Percentiles rank a stretch among this genome's conserved stretches.
Evolutionary conservation across 2,888 invertebrate genomes (phyloP).

Genomic region (Apantesis nais): DNA sequence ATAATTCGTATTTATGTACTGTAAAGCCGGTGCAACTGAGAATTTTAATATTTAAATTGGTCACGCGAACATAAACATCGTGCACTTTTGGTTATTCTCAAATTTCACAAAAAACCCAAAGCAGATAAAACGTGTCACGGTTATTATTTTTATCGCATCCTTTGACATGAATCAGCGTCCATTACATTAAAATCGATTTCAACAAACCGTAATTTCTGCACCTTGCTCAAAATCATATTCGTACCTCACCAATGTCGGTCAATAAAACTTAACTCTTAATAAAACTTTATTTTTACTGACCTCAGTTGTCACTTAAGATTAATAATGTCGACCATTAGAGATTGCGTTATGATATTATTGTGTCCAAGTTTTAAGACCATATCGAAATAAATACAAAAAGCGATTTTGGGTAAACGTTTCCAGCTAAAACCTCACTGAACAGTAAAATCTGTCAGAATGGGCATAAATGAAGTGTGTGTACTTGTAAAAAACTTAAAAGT

Average conservation of each 20-base stretch:
- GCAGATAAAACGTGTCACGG: conserved; percentile 42
- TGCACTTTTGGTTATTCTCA: conserved; percentile 55
- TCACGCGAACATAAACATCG: conserved; percentile 47
- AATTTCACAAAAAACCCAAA: conserved; percentile 41
- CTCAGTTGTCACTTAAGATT: conserved; percentile 37
- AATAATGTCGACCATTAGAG: conserved; percentile 30
- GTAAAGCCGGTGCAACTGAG: conserved; percentile 21
- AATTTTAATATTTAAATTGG: conserved; percentile 33
- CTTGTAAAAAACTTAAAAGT: conserved; percentile 62
- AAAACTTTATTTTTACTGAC: conserved; percentile 33
- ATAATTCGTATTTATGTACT: conserved; percentile 20
- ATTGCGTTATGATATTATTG: conserved; percentile 33
- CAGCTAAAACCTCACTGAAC: conserved; percentile 28
- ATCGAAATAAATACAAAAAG: conserved; percentile 32
- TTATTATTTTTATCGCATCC: conserved; percentile 53
- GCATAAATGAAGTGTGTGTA: conserved; percentile 54
- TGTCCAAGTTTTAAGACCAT: conserved; percentile 37
- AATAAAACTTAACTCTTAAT: conserved; percentile 43
- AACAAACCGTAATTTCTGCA: conserved; percentile 40
- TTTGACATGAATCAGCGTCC: conserved; percentile 47
- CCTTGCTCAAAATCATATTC: conserved; percentile 35
- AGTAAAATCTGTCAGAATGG: conserved; percentile 47
- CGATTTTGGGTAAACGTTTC: conserved; percentile 19
- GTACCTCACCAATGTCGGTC: conserved; percentile 42
- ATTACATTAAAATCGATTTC: conserved; percentile 41